These are phyloP conservation scores for Drosophila suzukii DNA, from an alignment of 1,140 invertebrate species.

Conservation along the genomic window DNA sequence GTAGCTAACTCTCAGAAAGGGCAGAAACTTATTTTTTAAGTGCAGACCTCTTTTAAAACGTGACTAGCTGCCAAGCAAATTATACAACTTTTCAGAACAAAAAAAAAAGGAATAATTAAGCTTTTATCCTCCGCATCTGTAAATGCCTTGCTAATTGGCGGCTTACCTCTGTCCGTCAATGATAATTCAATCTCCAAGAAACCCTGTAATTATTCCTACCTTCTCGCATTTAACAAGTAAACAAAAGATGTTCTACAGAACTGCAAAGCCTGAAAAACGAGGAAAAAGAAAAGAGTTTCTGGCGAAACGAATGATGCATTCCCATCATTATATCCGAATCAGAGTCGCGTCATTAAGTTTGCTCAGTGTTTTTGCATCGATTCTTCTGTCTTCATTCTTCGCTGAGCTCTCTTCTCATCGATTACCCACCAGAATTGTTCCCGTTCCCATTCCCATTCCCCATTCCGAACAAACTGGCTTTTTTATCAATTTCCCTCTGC, in stretches of 20 bases:
- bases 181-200: constrained; percentile 44
- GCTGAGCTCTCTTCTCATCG: constrained; percentile 39
- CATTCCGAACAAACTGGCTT: constrained; percentile 2
- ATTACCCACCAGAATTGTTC: constrained; percentile 49
- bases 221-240: constrained; percentile 41
- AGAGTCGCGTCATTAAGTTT: constrained; percentile 49
- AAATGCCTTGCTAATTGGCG: constrained; percentile 39
- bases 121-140: constrained; percentile 5
- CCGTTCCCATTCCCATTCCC: constrained; percentile 21
- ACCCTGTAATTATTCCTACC: constrained; percentile 25
- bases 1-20: too few species aligned
- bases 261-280: constrained; percentile 3
- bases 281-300: constrained; percentile 10
- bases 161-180: constrained; percentile 28
- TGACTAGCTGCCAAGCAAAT: neutral
- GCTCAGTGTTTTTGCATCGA: constrained; percentile 36
- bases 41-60: neutral
- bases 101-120: constrained; percentile 8
- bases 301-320: constrained; percentile 27
- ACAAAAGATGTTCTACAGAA: constrained; percentile 23
- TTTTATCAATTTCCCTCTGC: constrained; percentile 57
- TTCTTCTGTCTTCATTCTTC: constrained; percentile 20
- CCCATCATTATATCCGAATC: constrained; percentile 58
- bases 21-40: neutral
- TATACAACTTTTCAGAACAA: constrained; percentile 1